Evolutionary conservation across 1,140 invertebrate species (phyloP).

Genomic region (Apocrypta bakeri): DNA sequence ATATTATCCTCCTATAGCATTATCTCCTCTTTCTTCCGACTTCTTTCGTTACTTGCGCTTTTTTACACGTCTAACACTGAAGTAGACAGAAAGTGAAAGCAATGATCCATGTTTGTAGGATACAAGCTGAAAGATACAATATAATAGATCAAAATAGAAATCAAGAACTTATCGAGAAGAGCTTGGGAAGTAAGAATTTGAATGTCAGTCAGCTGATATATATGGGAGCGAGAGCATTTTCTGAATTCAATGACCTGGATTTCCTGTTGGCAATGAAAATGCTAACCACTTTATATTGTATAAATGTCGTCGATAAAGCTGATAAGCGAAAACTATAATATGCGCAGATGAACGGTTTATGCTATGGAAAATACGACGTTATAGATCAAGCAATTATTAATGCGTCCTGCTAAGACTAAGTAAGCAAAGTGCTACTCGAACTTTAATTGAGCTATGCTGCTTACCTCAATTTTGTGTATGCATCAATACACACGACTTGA

Average conservation of each 20-base stretch:
- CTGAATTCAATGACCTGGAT: conserved; percentile 21
- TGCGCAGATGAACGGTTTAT: not conserved
- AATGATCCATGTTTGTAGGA: not conserved
- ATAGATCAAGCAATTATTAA: not conserved
- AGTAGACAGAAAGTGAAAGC: too few relatives aligned
- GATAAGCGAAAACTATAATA: conserved; percentile 22
- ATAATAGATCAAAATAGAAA: too few relatives aligned
- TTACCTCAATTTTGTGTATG: too few relatives aligned
- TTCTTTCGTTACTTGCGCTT: not conserved
- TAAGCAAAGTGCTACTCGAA: too few relatives aligned
- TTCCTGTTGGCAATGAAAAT: conserved; percentile 33
- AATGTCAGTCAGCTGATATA: not conserved
- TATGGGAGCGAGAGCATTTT: not conserved
- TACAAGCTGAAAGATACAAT: not conserved
- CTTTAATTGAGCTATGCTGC: too few relatives aligned
- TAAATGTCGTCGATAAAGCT: not conserved
- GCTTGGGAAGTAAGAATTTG: not conserved
- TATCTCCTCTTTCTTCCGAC: not conserved
- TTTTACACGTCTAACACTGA: not conserved
- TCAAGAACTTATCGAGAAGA: too few relatives aligned
- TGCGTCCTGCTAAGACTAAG: too few relatives aligned
- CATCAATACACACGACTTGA: not conserved
- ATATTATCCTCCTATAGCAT: not conserved
- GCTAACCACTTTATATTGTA: not conserved
- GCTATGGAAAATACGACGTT: not conserved